Evolutionary conservation across 1,140 invertebrate genomes (phyloP).

Genomic region (Trichogramma pretiosum): DNA sequence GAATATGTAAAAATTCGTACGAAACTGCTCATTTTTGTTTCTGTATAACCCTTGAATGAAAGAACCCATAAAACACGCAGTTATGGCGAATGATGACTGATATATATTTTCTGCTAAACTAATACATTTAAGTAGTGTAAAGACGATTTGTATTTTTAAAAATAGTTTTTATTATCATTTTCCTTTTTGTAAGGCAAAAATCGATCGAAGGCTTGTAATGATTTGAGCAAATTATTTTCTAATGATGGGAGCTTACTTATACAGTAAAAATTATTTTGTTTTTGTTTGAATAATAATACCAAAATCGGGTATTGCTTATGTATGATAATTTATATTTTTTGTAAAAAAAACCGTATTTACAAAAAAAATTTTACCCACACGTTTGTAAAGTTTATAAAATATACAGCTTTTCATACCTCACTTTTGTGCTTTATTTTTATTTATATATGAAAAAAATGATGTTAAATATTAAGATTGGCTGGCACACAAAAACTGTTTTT

Average conservation of each 20-base stretch:
- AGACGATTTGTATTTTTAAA: background rate
- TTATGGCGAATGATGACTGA: constrained; percentile 13
- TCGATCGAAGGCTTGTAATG: constrained; percentile 1
- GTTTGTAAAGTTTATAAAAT: constrained; percentile 5
- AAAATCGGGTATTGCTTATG: too few relatives aligned
- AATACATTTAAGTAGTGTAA: background rate
- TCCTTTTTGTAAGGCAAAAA: constrained; percentile 1
- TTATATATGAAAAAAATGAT: background rate
- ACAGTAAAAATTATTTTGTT: too few relatives aligned
- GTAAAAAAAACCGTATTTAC: too few relatives aligned
- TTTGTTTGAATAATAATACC: too few relatives aligned
- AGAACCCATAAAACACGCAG: constrained; percentile 6
- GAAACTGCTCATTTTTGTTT: constrained; percentile 10
- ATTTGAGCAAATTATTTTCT: background rate
- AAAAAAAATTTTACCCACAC: background rate
- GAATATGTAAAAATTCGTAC: constrained; percentile 10
- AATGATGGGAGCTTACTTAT: too few relatives aligned
- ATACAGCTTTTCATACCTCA: constrained; percentile 1
- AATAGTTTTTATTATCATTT: background rate
- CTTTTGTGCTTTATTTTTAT: constrained; percentile 2
- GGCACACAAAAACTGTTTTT: too few relatives aligned
- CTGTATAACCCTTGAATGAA: too few relatives aligned
- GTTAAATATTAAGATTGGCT: too few relatives aligned
- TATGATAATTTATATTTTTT: too few relatives aligned
- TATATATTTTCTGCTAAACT: constrained; percentile 3